Conservation (phyloP, 2,888 invertebrate genomes). For the Pristionchus exspectatus region DNA sequence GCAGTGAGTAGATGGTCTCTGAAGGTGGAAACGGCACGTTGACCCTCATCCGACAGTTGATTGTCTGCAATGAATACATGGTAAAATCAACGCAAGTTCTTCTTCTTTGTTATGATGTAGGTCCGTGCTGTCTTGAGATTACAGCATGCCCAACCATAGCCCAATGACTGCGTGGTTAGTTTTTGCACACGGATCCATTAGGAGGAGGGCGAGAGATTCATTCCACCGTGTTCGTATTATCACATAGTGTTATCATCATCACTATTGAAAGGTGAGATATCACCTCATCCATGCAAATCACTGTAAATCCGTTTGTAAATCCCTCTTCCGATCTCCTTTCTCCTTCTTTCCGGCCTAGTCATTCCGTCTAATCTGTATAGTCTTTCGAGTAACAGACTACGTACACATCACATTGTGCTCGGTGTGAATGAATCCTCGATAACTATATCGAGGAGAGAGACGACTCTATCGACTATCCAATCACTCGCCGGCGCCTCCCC, state of each 20-base stretch:
- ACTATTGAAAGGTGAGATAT: no score
- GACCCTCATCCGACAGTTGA: conserved; percentile 63
- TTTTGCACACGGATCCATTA: no score
- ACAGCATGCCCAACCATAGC: no score
- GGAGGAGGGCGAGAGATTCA: no score
- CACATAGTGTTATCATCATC: no score
- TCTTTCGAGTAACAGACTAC: not conserved
- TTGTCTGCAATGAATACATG: conserved; percentile 61
- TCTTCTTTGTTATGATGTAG: no score
- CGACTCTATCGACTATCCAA: not conserved
- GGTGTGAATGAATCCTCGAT: not conserved
- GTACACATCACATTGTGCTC: not conserved
- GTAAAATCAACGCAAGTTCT: no score
- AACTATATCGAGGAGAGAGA: not conserved
- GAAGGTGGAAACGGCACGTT: conserved; percentile 57
- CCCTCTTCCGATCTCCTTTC: not conserved
- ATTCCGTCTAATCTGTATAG: not conserved
- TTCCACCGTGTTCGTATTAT: no score
- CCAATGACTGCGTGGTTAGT: no score
- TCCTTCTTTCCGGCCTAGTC: no score
- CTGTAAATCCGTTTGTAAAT: not conserved
- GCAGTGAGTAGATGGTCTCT: conserved; percentile 65
- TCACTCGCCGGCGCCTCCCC: not conserved
- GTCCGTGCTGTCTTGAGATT: no score
- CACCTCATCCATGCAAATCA: no score